Evolutionary conservation across 2,797 vertebrate genomes (phyloP).

Genomic region (Lateolabrax maculatus): DNA sequence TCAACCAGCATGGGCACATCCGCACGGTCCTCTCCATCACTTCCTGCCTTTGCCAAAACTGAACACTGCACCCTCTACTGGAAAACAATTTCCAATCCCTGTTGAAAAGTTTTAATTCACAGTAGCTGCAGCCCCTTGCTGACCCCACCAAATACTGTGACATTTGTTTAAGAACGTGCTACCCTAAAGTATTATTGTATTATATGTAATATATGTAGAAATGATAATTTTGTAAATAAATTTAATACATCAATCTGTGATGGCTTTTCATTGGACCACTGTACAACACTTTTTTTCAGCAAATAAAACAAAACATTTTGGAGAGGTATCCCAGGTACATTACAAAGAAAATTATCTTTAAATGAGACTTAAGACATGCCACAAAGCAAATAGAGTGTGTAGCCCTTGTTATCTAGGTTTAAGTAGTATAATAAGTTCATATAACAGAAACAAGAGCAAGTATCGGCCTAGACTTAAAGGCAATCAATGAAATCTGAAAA

Average conservation of each 20-base stretch:
- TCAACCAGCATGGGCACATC: slow-evolving; percentile 72
- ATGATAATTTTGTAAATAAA: slow-evolving; percentile 85
- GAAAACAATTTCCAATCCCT: not conserved
- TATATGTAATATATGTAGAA: slow-evolving; percentile 88
- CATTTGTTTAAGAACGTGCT: slow-evolving; percentile 31
- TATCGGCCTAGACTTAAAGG: not conserved
- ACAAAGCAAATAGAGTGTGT: not conserved
- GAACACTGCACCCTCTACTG: slow-evolving; percentile 62
- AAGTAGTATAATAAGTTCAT: not conserved
- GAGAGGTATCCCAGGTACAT: not conserved
- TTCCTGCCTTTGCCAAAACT: slow-evolving; percentile 80
- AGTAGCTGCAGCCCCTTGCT: not conserved
- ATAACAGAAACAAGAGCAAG: not conserved
- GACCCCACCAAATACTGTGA: not conserved
- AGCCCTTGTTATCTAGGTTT: not conserved
- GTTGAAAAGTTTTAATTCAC: not conserved
- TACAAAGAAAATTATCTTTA: not conserved
- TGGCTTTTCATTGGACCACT: not conserved
- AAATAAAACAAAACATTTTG: slow-evolving; percentile 7
- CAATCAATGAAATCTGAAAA: not conserved
- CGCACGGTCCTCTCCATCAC: slow-evolving; percentile 78
- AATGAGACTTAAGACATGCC: not conserved
- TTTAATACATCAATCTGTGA: slow-evolving; percentile 59
- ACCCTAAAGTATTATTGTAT: slow-evolving; percentile 79
- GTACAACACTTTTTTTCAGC: not conserved